Percentiles rank a stretch among this genome's conserved stretches.
Evolutionary conservation across 2,888 invertebrate genomes (phyloP).

Genomic region (Drosophila koepferae): DNA sequence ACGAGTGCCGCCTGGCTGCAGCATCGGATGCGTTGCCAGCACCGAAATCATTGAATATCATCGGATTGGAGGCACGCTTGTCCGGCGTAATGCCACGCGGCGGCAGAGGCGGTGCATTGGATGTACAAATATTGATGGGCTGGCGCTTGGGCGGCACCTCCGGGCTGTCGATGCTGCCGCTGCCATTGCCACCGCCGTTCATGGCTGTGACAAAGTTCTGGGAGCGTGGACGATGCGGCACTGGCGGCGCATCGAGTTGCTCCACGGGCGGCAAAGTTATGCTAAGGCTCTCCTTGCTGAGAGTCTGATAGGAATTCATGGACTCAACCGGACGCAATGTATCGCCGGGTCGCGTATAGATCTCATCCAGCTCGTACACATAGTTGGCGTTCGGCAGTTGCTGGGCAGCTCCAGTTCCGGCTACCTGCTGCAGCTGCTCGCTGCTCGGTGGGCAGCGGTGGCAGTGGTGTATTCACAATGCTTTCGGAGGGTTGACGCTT

Average conservation of each 20-base stretch:
- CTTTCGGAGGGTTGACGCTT: slow-evolving; percentile 91
- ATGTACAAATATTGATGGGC: slow-evolving; percentile 84
- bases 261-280: slow-evolving; percentile 52
- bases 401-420: neutral
- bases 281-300: slow-evolving; percentile 81
- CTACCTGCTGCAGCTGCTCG: slow-evolving; percentile 77
- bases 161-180: slow-evolving; percentile 80
- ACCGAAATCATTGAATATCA: slow-evolving; percentile 83
- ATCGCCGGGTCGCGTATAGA: slow-evolving; percentile 90
- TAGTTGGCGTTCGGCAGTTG: slow-evolving; percentile 72
- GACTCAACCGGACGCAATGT: slow-evolving; percentile 81
- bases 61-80: slow-evolving; percentile 85
- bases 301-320: slow-evolving; percentile 82
- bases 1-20: slow-evolving; percentile 73
- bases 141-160: slow-evolving; percentile 86
- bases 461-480: slow-evolving; percentile 93
- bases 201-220: slow-evolving; percentile 85
- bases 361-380: slow-evolving; percentile 88
- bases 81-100: slow-evolving; percentile 89
- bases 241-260: slow-evolving; percentile 86
- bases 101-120: slow-evolving; percentile 91
- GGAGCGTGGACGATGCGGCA: slow-evolving; percentile 88
- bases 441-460: slow-evolving; percentile 91
- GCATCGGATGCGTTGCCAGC: slow-evolving; percentile 38
- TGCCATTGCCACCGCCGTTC: slow-evolving; percentile 23